A percentile compares a stretch with the other conserved stretches of the same genome.
Evolutionary conservation across 2,888 invertebrate genomes (phyloP).

Genomic region (Thymelicus lineola): DNA sequence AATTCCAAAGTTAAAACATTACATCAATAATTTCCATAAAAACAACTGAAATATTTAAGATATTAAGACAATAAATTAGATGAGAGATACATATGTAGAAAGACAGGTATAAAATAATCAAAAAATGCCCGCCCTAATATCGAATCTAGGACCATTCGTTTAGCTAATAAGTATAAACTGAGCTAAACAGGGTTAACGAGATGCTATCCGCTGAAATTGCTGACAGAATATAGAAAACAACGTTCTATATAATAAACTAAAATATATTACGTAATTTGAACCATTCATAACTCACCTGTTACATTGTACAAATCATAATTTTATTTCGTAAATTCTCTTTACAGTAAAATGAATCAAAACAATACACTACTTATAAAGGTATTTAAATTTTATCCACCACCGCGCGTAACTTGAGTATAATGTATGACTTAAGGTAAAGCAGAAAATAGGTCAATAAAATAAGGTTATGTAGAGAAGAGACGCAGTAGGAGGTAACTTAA

Average conservation of each 20-base stretch:
- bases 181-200: too few relatives aligned
- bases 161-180: background rate
- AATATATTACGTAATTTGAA: background rate
- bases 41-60: too few relatives aligned
- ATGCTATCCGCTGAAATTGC: too few relatives aligned
- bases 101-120: too few relatives aligned
- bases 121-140: background rate
- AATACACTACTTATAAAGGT: conserved; percentile 31
- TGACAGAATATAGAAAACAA: background rate
- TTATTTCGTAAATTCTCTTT: conserved; percentile 3
- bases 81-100: too few relatives aligned
- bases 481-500: conserved; percentile 37
- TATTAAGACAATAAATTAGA: too few relatives aligned
- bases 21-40: too few relatives aligned
- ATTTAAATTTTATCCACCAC: conserved; percentile 35
- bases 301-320: background rate
- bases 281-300: background rate
- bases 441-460: conserved; percentile 38
- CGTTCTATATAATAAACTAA: background rate
- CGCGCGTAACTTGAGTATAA: conserved; percentile 35
- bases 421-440: conserved; percentile 38
- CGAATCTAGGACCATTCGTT: background rate
- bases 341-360: conserved; percentile 30
- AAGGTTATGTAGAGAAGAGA: conserved; percentile 38
- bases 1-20: too few relatives aligned